Base-by-base conservation (phyloP, 1,140 invertebrate genomes). In the Panagrolaimus sp. region DNA sequence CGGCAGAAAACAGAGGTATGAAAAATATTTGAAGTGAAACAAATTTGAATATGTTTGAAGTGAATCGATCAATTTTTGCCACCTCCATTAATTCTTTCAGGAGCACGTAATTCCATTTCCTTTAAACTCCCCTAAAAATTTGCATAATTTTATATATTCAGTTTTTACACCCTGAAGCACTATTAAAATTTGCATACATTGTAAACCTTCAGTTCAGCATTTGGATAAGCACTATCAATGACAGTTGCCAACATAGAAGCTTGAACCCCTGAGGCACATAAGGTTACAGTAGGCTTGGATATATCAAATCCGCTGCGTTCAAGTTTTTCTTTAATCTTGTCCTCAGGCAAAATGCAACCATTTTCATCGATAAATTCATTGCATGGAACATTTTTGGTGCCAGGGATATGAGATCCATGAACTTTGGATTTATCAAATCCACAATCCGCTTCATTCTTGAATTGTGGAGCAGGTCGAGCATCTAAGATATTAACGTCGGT, bases 221-320 rank as follows among this genome's bases (percentile, higher is more conserved):
- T 43, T 15, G 76, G 70, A 24, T 69, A 65, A 12, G 74, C 67
- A 5, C 38, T 63, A 32, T 82, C 74, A n/a, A 80, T 55, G 12
- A 71, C 73, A 43, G 79, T 73, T 0, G 80, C 67, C 9, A 77
- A 58, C 63, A 82, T 48, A 3, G 79, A 76, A 12, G 79, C 79
- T 62, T 83, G 81, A 24, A 81, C 76, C 12, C 79, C 79, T 1
- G 71, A 63, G 64, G 78, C 83, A 62, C 79, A 81, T 8, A 65
- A 63, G 0, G 80, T 81, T 6, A 82, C 63, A 45, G 66, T 67
- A 7, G 76, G 76, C 48, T 76, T 80, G 17, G 45, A 43, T 43
- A 44, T 47, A 45, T 75, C 69, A 43, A 69, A 74, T 2, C 71
- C 67, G 14, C 48, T 63, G 8, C 44, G 14, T 9, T 48, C 45